These are phyloP conservation scores for Schlechtendalia chinensis DNA, from an alignment of 1,140 invertebrate genomes.

Conservation along the genomic window DNA sequence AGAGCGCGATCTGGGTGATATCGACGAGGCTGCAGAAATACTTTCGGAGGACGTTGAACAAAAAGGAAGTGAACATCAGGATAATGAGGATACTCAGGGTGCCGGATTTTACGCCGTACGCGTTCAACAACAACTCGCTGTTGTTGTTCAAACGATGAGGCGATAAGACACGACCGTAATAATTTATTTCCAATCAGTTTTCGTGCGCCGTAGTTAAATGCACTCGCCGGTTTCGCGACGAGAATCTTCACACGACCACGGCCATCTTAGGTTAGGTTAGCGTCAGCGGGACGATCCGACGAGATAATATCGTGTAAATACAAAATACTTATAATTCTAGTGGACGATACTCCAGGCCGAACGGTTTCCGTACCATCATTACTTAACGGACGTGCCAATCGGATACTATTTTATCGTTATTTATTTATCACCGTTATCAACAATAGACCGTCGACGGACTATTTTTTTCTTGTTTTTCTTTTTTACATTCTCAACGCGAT, in stretches of 20 bases:
- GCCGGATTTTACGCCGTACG: conserved; percentile 34
- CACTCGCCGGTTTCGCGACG: no score
- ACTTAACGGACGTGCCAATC: not conserved
- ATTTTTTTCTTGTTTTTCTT: no score
- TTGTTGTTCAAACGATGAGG: conserved; percentile 33
- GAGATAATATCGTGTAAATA: conserved; percentile 6
- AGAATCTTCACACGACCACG: no score
- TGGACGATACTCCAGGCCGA: not conserved
- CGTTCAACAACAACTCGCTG: conserved; percentile 39
- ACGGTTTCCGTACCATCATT: not conserved
- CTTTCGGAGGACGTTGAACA: conserved; percentile 65
- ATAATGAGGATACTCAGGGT: conserved; percentile 60
- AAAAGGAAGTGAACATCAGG: conserved; percentile 64
- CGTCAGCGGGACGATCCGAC: no score
- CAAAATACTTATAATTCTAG: not conserved
- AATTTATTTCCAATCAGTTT: conserved; percentile 29
- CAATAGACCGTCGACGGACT: not conserved
- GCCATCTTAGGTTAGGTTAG: no score
- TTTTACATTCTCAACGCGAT: not conserved
- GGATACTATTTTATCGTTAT: conserved; percentile 5
- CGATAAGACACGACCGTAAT: not conserved
- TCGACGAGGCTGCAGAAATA: conserved; percentile 75
- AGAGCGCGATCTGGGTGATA: conserved; percentile 67
- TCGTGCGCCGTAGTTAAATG: no score
- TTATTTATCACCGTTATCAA: not conserved